Conservation (phyloP, 2,888 invertebrate species). For the Ennomos quercinarius region DNA sequence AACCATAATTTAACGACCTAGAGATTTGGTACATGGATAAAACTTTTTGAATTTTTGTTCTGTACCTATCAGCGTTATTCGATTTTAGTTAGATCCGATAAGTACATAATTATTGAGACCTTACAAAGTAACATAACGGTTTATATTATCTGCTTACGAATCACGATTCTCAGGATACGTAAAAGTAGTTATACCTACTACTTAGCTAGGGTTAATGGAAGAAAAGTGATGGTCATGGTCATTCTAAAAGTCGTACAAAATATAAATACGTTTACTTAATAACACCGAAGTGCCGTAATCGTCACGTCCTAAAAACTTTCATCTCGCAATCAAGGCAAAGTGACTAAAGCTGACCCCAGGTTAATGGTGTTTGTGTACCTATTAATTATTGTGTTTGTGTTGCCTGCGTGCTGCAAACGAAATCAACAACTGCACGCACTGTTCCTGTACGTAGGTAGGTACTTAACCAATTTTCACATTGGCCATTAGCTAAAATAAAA, state of each 20-base stretch:
- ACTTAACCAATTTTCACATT: no score
- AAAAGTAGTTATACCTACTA: background rate
- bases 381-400: no score
- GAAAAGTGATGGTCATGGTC: slow-evolving; percentile 24
- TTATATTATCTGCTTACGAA: slow-evolving; percentile 1
- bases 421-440: no score
- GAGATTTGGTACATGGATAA: slow-evolving; percentile 59
- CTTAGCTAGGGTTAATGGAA: background rate
- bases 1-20: slow-evolving; percentile 48
- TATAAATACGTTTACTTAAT: slow-evolving; percentile 42
- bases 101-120: slow-evolving; percentile 34
- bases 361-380: no score
- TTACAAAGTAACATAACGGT: slow-evolving; percentile 57
- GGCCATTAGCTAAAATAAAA: no score
- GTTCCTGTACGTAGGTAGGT: no score
- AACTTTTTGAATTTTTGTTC: slow-evolving; percentile 47
- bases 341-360: background rate
- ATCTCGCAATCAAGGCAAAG: slow-evolving; percentile 50
- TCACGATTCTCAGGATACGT: no score
- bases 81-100: slow-evolving; percentile 47
- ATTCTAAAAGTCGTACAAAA: background rate
- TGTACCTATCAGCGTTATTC: slow-evolving; percentile 51
- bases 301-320: slow-evolving; percentile 70
- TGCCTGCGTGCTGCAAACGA: no score
- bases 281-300: slow-evolving; percentile 61